Percentiles rank a stretch among this genome's conserved stretches.
phyloP scores from a whole-genome alignment of 2,888 invertebrate genomes.

The Apodemia duryi region DNA sequence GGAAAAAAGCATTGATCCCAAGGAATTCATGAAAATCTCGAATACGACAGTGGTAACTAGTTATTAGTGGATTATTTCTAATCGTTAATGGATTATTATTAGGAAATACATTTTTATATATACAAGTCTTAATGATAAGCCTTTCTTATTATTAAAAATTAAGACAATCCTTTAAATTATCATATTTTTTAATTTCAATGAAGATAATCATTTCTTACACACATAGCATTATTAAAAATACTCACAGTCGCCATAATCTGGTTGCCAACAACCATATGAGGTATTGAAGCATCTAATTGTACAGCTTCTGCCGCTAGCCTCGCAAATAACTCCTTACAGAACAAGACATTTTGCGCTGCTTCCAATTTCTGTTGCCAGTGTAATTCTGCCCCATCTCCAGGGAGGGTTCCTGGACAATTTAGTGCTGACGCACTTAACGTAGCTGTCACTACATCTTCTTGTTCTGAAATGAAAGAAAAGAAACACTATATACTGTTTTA shows the following conservation, averaged over 20 bases:
- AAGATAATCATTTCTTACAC: too few species aligned
- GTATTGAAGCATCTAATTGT: constrained; percentile 94
- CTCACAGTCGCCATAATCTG: constrained; percentile 96
- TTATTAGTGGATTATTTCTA: too few species aligned
- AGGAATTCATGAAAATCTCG: too few species aligned
- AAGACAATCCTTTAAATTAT: too few species aligned
- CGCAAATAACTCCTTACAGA: constrained; percentile 97
- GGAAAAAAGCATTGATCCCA: too few species aligned
- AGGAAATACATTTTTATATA: too few species aligned
- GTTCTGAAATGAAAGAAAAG: constrained; percentile 79
- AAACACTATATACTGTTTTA: not conserved
- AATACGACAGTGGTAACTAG: too few species aligned
- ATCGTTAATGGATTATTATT: too few species aligned
- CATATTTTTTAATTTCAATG: too few species aligned
- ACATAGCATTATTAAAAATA: not conserved
- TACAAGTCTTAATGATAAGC: too few species aligned
- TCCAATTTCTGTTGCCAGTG: constrained; percentile 98
- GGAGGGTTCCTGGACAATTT: constrained; percentile 81
- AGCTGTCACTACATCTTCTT: constrained; percentile 92
- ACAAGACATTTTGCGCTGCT: constrained; percentile 97
- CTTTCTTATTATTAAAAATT: too few species aligned
- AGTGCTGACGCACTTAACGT: constrained; percentile 88
- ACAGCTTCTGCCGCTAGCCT: constrained; percentile 97
- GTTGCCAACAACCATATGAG: constrained; percentile 98
- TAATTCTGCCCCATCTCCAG: constrained; percentile 82